phyloP scores from a whole-genome alignment of 2,888 invertebrate genomes.

The Drosophila ezoana region DNA sequence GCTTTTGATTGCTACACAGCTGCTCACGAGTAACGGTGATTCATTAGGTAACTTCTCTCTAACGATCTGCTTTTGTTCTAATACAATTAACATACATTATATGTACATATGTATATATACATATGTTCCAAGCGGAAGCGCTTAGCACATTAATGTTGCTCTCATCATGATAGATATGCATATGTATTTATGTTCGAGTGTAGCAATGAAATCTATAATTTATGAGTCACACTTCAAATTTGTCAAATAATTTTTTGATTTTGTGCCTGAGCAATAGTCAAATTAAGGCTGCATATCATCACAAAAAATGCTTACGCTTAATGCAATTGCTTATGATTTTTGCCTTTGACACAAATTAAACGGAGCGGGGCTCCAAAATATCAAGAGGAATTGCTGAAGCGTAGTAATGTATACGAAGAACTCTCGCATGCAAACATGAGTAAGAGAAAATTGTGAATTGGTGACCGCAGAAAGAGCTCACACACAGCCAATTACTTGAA shows the following conservation, averaged over 20 bases:
- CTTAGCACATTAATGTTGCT: background rate
- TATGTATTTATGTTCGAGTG: background rate
- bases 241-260: conserved; percentile 1
- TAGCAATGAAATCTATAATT: background rate
- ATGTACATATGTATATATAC: background rate
- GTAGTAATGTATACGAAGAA: conserved; percentile 34
- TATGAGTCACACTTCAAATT: conserved; percentile 37
- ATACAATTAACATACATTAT: background rate
- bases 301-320: conserved; percentile 1
- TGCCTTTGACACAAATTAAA: conserved; percentile 13
- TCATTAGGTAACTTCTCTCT: conserved; percentile 38
- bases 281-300: background rate
- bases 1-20: conserved; percentile 44
- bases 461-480: conserved; percentile 52
- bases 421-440: conserved; percentile 40
- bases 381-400: conserved; percentile 18
- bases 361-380: conserved; percentile 16
- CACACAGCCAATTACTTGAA: conserved; percentile 12
- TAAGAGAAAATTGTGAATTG: conserved; percentile 51
- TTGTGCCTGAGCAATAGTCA: background rate
- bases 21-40: conserved; percentile 37
- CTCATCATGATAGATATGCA: background rate
- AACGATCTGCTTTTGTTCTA: conserved; percentile 31
- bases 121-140: conserved; percentile 6
- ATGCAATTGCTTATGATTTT: conserved; percentile 5